Percentiles rank a stretch among this genome's conserved stretches.
Conservation (phyloP, 2,113 vertebrate genomes). For the Geococcyx californianus region DNA sequence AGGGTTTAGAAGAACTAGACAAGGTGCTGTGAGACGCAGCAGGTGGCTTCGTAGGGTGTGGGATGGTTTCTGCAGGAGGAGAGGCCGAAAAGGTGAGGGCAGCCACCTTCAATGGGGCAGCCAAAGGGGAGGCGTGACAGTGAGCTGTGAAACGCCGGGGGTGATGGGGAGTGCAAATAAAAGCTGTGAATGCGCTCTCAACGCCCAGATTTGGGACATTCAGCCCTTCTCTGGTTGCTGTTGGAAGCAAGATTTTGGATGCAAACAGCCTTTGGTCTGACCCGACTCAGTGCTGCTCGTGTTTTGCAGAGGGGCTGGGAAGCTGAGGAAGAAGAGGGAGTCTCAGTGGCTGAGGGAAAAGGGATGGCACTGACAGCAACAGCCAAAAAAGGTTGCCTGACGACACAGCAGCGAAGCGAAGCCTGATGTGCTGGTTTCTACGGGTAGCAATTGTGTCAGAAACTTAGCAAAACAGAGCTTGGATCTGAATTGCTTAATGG, state of each 20-base stretch:
- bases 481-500: background rate
- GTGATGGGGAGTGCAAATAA: background rate
- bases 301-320: background rate
- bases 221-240: too few relatives aligned
- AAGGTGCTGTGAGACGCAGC: background rate
- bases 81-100: background rate
- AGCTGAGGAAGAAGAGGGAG: background rate
- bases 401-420: background rate
- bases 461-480: background rate
- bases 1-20: background rate
- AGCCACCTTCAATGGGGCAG: background rate
- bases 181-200: background rate
- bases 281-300: accelerated
- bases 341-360: background rate
- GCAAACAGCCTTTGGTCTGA: background rate
- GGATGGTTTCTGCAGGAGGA: background rate
- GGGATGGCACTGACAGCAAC: background rate
- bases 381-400: background rate
- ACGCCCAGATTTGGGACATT: accelerated
- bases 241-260: background rate
- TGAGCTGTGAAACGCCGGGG: accelerated
- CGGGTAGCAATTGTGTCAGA: background rate
- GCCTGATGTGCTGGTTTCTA: background rate
- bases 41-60: background rate
- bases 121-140: accelerated